Evolutionary conservation across 2,888 invertebrate species (phyloP).

Genomic region (Cactoblastis cactorum): DNA sequence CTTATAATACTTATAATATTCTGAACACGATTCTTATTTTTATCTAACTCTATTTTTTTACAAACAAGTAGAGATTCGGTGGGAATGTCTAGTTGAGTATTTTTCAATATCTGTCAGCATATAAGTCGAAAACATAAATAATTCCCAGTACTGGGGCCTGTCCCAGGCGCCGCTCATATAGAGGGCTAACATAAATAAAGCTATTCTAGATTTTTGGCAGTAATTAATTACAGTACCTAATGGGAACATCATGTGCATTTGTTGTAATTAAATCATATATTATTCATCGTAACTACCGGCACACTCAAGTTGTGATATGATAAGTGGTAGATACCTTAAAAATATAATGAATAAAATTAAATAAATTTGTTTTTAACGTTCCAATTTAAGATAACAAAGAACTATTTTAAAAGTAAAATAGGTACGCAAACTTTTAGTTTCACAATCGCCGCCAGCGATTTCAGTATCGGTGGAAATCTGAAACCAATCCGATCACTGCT

Average conservation of each 20-base stretch:
- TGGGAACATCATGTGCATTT: conserved; percentile 5
- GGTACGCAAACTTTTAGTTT: not conserved
- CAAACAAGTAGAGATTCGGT: not conserved
- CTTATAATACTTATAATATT: no score
- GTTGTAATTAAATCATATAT: not conserved
- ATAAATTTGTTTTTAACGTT: no score
- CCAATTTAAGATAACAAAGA: no score
- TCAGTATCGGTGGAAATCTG: not conserved
- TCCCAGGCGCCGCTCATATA: not conserved
- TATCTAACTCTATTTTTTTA: no score
- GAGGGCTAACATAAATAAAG: conserved; percentile 4
- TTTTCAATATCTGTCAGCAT: conserved; percentile 1
- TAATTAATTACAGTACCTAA: conserved; percentile 1
- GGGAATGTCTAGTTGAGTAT: conserved; percentile 15
- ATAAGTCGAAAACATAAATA: conserved; percentile 10
- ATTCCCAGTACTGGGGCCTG: not conserved
- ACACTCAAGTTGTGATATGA: not conserved
- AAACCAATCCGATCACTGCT: conserved; percentile 15
- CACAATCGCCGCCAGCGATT: not conserved
- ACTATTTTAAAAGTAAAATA: not conserved
- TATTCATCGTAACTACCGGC: not conserved
- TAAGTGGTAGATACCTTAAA: not conserved
- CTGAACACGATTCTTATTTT: no score
- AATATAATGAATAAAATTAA: not conserved
- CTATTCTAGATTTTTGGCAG: conserved; percentile 6